phyloP scores from a whole-genome alignment of 2,888 invertebrate genomes.

The Scrobipalpa atriplicella region DNA sequence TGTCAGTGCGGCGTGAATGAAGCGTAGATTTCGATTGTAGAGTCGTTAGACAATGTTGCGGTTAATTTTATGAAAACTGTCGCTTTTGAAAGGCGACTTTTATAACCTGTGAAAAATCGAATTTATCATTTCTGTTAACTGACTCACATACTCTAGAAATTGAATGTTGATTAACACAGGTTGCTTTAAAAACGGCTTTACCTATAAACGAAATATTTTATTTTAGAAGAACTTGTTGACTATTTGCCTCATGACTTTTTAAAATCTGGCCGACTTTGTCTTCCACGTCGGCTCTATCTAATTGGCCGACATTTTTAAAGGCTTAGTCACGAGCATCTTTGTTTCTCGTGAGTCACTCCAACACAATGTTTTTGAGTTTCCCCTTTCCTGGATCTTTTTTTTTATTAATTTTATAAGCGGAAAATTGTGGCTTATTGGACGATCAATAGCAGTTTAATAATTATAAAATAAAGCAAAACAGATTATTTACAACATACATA shows the following conservation, averaged over 20 bases:
- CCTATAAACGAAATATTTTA: neutral
- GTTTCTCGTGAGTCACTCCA: constrained; percentile 69
- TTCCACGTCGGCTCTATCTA: constrained; percentile 44
- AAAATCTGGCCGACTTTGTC: neutral
- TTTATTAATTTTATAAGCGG: constrained; percentile 5
- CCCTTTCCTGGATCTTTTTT: constrained; percentile 26
- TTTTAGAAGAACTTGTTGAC: neutral
- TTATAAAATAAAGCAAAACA: too few species aligned
- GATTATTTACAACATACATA: too few species aligned
- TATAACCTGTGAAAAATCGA: neutral
- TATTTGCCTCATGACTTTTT: constrained; percentile 9
- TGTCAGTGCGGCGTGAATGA: constrained; percentile 15
- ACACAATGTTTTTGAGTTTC: constrained; percentile 49
- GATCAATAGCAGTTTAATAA: too few species aligned
- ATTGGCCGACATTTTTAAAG: constrained; percentile 73
- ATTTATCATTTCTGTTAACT: neutral
- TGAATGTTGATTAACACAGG: neutral
- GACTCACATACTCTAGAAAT: neutral
- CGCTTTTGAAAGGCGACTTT: neutral
- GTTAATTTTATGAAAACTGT: neutral
- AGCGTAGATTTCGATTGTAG: constrained; percentile 8
- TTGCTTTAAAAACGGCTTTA: too few species aligned
- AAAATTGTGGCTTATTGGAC: neutral
- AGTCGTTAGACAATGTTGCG: constrained; percentile 6
- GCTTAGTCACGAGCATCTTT: constrained; percentile 68